Conservation (phyloP, 2,888 invertebrate species). For the Nymphalis urticae region DNA sequence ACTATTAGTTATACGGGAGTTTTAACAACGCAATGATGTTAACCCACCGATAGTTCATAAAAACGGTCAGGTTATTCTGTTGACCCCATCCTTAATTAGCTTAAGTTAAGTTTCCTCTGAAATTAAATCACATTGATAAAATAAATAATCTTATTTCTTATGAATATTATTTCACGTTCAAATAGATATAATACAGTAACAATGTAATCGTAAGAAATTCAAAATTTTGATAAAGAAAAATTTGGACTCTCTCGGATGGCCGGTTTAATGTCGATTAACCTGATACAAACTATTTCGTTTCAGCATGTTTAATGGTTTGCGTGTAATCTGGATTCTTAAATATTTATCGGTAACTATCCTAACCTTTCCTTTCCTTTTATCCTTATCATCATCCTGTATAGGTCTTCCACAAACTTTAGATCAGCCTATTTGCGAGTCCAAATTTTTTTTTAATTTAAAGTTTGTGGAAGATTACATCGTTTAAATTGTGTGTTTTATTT, state of each 20-base stretch:
- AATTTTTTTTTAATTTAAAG: constrained; percentile 44
- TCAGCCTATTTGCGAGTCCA: constrained; percentile 68
- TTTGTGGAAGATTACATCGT: constrained; percentile 61
- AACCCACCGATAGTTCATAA: too few relatives aligned
- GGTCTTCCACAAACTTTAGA: constrained; percentile 74
- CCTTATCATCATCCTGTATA: constrained; percentile 36
- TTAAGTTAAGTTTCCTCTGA: too few relatives aligned
- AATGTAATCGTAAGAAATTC: constrained; percentile 43
- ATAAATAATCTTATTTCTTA: neutral
- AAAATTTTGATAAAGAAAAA: constrained; percentile 56
- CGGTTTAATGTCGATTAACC: constrained; percentile 30
- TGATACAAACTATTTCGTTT: constrained; percentile 59
- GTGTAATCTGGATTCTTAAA: constrained; percentile 75
- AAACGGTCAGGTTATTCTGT: too few relatives aligned
- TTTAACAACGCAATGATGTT: too few relatives aligned
- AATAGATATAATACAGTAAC: neutral
- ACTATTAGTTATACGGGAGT: too few relatives aligned
- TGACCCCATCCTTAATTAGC: too few relatives aligned
- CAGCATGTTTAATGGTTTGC: constrained; percentile 82
- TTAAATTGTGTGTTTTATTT: too few relatives aligned
- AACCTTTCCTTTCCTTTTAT: constrained; percentile 37
- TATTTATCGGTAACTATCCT: constrained; percentile 75
- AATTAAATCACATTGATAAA: too few relatives aligned
- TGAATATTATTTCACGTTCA: too few relatives aligned
- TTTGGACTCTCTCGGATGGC: constrained; percentile 71